phyloP scores from a whole-genome alignment of 1,140 invertebrate genomes.

The Drosophila equinoxialis region DNA sequence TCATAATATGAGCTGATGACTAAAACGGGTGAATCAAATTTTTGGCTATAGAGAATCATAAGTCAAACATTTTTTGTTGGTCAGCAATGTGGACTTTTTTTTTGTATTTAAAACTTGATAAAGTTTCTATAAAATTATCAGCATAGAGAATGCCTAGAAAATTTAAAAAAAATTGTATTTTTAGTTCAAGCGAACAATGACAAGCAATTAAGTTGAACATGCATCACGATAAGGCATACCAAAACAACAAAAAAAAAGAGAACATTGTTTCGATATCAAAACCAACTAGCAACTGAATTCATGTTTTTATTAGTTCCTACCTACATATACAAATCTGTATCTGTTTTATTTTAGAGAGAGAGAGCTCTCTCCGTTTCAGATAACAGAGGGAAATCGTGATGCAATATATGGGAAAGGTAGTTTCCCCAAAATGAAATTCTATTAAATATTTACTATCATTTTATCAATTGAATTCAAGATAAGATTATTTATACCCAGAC shows the following conservation, averaged over 20 bases:
- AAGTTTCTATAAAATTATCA: not conserved
- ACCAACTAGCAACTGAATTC: not conserved
- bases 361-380: not conserved
- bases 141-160: not conserved
- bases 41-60: not conserved
- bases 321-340: not conserved
- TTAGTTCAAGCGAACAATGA: not conserved
- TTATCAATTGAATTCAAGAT: constrained; percentile 7
- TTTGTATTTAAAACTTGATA: not conserved
- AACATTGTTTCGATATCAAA: not conserved
- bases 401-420: not conserved
- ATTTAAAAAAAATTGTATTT: not conserved
- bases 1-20: not conserved
- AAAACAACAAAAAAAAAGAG: not conserved
- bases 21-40: not conserved
- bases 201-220: constrained; percentile 3
- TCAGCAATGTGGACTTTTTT: not conserved
- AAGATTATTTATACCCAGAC: not conserved
- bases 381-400: not conserved
- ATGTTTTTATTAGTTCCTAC: not conserved
- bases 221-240: not conserved
- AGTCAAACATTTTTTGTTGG: not conserved
- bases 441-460: constrained; percentile 4
- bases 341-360: not conserved
- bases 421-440: not conserved